Conservation (phyloP, 1,140 invertebrate species). For the Drosophila fuyamai region DNA sequence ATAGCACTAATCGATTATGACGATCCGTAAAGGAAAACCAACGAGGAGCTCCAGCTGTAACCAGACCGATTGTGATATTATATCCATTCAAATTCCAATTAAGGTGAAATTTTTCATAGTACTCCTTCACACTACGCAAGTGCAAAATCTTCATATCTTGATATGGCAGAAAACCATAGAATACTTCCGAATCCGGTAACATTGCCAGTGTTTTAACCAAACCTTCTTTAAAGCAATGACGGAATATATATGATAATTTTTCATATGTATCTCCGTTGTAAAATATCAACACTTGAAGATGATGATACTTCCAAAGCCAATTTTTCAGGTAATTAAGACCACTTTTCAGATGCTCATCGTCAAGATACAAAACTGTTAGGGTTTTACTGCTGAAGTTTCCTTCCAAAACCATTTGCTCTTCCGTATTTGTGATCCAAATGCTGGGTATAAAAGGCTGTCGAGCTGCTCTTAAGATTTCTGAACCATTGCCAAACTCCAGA, state of each 20-base stretch:
- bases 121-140: constrained; percentile 18
- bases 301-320: constrained; percentile 57
- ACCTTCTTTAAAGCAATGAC: constrained; percentile 48
- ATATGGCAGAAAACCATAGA: constrained; percentile 55
- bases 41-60: constrained; percentile 45
- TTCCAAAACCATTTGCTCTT: constrained; percentile 15
- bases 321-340: constrained; percentile 38
- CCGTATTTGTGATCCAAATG: constrained; percentile 12
- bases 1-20: constrained; percentile 21
- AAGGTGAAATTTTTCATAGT: constrained; percentile 8
- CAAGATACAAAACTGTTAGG: constrained; percentile 49
- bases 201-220: constrained; percentile 49
- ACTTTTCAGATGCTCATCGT: not conserved
- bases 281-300: constrained; percentile 56
- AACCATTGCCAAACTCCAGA: constrained; percentile 40
- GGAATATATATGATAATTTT: constrained; percentile 23
- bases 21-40: constrained; percentile 57
- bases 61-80: constrained; percentile 47
- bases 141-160: constrained; percentile 20
- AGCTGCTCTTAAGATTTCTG: constrained; percentile 7
- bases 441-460: constrained; percentile 6
- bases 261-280: constrained; percentile 3
- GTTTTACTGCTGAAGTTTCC: constrained; percentile 54
- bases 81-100: constrained; percentile 51
- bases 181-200: not conserved